Percentiles rank a stretch among this genome's conserved stretches.
phyloP scores from a whole-genome alignment of 2,888 invertebrate genomes.

The Agonopterix alstromeriana region DNA sequence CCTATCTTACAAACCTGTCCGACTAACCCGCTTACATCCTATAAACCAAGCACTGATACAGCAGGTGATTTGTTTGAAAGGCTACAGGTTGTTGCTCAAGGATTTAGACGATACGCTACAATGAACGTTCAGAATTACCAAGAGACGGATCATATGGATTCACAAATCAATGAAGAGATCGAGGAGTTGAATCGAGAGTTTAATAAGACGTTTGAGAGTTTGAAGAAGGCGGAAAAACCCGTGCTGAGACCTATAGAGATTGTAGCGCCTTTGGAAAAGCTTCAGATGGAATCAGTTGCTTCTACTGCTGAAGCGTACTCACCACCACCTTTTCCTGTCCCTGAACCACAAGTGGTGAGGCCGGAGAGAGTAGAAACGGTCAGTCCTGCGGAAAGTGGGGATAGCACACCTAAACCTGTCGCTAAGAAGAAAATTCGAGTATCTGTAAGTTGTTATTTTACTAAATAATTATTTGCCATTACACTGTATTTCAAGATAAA shows the following conservation, averaged over 20 bases:
- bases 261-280: constrained; percentile 6
- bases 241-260: neutral
- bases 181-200: constrained; percentile 65
- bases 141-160: constrained; percentile 38
- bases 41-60: constrained; percentile 37
- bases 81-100: constrained; percentile 82
- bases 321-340: neutral
- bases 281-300: too few species aligned
- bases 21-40: constrained; percentile 43
- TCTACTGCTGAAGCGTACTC: neutral
- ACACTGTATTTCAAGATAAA: too few species aligned
- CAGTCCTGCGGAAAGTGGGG: constrained; percentile 3
- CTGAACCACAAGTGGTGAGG: too few species aligned
- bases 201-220: constrained; percentile 55
- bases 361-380: neutral
- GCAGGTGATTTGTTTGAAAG: constrained; percentile 75
- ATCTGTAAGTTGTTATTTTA: constrained; percentile 37
- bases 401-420: constrained; percentile 39
- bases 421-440: constrained; percentile 62
- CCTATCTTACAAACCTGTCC: constrained; percentile 46
- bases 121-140: constrained; percentile 50
- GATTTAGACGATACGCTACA: constrained; percentile 78
- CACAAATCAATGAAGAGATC: constrained; percentile 47
- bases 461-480: too few species aligned
- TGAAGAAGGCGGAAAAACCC: constrained; percentile 27